Percentiles rank a stretch among this genome's conserved stretches.
Evolutionary conservation across 2,888 invertebrate species (phyloP).

Genomic region (Eilema caniola): DNA sequence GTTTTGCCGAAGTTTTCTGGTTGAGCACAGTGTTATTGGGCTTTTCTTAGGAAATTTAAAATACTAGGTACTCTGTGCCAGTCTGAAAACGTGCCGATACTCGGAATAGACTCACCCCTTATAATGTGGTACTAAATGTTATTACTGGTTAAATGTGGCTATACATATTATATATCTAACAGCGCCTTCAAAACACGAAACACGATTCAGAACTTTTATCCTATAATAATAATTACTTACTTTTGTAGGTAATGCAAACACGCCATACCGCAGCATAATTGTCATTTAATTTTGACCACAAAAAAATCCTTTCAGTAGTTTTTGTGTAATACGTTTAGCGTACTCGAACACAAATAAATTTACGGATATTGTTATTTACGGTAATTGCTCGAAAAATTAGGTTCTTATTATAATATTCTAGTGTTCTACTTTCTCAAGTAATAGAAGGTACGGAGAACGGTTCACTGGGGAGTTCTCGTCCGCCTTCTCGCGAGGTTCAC

Average conservation of each 20-base stretch:
- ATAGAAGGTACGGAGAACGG: constrained; percentile 67
- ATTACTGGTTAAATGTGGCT: too few relatives aligned
- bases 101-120: background rate
- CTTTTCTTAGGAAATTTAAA: background rate
- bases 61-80: background rate
- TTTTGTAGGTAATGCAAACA: too few relatives aligned
- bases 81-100: background rate
- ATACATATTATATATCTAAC: background rate
- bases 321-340: too few relatives aligned
- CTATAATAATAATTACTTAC: too few relatives aligned
- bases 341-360: background rate
- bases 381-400: background rate
- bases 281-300: background rate
- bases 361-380: too few relatives aligned
- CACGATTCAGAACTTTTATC: too few relatives aligned
- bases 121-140: background rate
- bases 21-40: background rate
- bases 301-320: background rate
- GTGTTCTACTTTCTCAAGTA: constrained; percentile 43
- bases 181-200: background rate
- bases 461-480: constrained; percentile 57
- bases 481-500: constrained; percentile 54
- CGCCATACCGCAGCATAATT: too few relatives aligned
- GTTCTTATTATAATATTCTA: constrained; percentile 22
- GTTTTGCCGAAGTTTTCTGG: background rate